Conservation (phyloP, 2,797 vertebrate species). For the Crotalus adamanteus region DNA sequence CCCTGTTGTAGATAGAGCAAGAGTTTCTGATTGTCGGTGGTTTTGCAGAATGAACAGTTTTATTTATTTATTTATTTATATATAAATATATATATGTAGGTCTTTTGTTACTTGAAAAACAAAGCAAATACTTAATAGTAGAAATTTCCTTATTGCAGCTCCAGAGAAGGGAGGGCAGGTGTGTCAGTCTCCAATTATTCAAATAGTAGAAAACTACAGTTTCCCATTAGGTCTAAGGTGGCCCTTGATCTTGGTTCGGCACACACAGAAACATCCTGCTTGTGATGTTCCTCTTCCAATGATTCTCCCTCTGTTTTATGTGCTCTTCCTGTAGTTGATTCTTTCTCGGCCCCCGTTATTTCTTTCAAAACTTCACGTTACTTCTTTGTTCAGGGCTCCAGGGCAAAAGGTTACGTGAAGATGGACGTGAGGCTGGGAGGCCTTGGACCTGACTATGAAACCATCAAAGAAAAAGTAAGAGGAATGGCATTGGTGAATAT, state of each 20-base stretch:
- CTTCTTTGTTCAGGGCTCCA: constrained; percentile 57
- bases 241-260: background rate
- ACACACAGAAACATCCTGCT: background rate
- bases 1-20: too few species aligned
- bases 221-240: background rate
- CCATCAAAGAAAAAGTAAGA: constrained; percentile 81
- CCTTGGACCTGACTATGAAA: constrained; percentile 80
- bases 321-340: background rate
- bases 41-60: too few species aligned
- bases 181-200: background rate
- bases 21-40: too few species aligned
- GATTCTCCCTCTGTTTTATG: background rate
- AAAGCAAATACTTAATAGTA: background rate
- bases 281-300: background rate
- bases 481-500: background rate
- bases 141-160: background rate
- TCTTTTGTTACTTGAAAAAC: background rate
- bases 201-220: background rate
- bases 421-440: constrained; percentile 78
- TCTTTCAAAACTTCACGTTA: constrained; percentile 16
- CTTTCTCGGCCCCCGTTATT: background rate
- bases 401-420: constrained; percentile 75
- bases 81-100: too few species aligned
- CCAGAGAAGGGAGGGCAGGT: background rate
- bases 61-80: too few species aligned